Base-by-base conservation (phyloP, 2,797 vertebrate genomes). In the Macropodus opercularis region DNA sequence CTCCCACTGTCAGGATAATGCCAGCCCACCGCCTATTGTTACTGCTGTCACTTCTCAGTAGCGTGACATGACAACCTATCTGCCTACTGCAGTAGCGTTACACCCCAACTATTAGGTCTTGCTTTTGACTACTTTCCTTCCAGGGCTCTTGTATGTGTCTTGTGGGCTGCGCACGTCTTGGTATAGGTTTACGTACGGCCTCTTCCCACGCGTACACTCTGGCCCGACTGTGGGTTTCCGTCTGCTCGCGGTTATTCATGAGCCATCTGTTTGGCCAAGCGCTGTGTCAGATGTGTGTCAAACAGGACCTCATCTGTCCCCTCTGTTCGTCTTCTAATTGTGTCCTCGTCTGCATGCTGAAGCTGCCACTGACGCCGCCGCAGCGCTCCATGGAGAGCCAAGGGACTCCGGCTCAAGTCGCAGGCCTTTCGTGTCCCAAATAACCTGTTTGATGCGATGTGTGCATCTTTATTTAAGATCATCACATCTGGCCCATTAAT, bases 191-290 rank as follows among this genome's bases (percentile, higher is more conserved):
- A 42, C 27, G 17, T 9, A 56, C 11, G 39, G 8, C 15, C 18
- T 11, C 26, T 48, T 53, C 27, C 35, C 36, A 48, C 26, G 53
- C 39, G 61, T 57, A 47, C 32, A 43, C 38, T 24, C 10, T 32
- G 62, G 63, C 19, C 52, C 17, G 12, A 48, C 39, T 60, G 51
- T 67, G 44, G 47, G 69, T 79, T 64, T 73, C 53, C 63, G 68
- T 77, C 69, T 85, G 80, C 74, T 91, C 77, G n/a, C n/a, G 86
- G 79, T 90, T 92, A 92, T 92, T 92, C 79, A 93, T 92, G 88
- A 92, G 87, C 91, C 91, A 92, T 93, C 91, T 93, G 92, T 53
- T 83, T 23, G 78, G 81, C 79, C 80, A 50, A 84, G 78, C 72
- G 71, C 72, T 72, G 76, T 87, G 77, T 88, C 85, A 89, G 84